These are phyloP conservation scores for Erinaceus europaeus DNA, from an alignment of 2,113 vertebrate genomes.

Conservation along the genomic window DNA sequence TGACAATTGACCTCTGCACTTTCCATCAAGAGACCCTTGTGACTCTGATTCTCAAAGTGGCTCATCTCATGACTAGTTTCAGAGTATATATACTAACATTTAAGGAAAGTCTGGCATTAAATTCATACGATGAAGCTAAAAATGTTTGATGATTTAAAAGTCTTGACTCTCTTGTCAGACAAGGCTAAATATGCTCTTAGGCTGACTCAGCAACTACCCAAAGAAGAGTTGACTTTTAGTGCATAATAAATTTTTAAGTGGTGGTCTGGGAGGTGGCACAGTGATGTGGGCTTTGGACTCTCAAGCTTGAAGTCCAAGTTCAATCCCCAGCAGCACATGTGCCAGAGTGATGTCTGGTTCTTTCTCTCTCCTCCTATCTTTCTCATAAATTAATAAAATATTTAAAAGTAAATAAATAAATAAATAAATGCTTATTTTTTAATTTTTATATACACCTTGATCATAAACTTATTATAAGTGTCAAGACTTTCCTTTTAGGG, in stretches of 20 bases:
- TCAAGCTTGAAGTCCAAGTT: no score
- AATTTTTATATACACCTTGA: neutral
- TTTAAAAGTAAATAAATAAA: no score
- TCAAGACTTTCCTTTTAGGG: neutral
- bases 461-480: constrained; percentile 6
- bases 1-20: constrained; percentile 25
- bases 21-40: neutral
- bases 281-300: no score
- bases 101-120: neutral
- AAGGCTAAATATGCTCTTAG: neutral
- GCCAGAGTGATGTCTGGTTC: no score
- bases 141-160: neutral
- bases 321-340: no score
- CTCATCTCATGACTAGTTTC: neutral
- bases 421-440: no score
- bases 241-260: constrained; percentile 29
- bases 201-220: neutral
- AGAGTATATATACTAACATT: neutral
- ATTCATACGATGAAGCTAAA: constrained; percentile 6
- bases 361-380: no score
- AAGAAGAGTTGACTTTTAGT: neutral
- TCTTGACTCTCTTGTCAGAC: neutral
- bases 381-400: no score
- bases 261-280: no score
- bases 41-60: neutral